Evolutionary conservation across 2,113 vertebrate species (phyloP).

Genomic region (Hucho hucho): DNA sequence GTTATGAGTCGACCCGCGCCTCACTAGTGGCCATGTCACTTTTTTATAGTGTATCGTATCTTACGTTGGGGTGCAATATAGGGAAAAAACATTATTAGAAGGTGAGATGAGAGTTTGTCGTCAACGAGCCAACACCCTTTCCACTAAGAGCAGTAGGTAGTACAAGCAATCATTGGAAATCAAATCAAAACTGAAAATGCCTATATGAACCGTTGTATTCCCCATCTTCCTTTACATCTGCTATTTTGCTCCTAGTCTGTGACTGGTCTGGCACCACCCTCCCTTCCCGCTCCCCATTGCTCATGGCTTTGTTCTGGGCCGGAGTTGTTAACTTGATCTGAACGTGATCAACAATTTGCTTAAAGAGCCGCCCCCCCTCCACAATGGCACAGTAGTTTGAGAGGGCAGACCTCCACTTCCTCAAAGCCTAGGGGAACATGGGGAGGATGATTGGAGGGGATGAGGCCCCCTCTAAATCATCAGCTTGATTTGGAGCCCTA

Average conservation of each 20-base stretch:
- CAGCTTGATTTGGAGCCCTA: slow-evolving; percentile 70
- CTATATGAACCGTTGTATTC: too few relatives aligned
- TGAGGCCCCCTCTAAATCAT: slow-evolving; percentile 71
- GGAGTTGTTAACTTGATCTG: slow-evolving; percentile 60
- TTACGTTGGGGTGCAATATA: too few relatives aligned
- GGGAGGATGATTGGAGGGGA: slow-evolving; percentile 50
- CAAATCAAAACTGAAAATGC: too few relatives aligned
- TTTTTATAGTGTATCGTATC: too few relatives aligned
- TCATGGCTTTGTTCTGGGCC: slow-evolving; percentile 59
- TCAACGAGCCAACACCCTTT: too few relatives aligned
- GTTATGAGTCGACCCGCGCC: neutral
- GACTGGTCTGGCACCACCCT: too few relatives aligned
- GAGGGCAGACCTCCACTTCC: slow-evolving; percentile 64
- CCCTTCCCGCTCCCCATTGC: slow-evolving; percentile 5
- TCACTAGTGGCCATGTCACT: too few relatives aligned
- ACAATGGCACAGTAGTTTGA: slow-evolving; percentile 50
- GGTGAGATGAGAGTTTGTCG: too few relatives aligned
- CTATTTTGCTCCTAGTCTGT: slow-evolving; percentile 1
- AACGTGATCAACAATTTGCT: slow-evolving; percentile 70
- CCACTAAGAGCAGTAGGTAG: too few relatives aligned
- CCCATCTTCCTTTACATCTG: neutral
- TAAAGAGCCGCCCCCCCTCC: slow-evolving; percentile 55
- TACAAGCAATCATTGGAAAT: too few relatives aligned
- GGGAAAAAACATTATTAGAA: too few relatives aligned
- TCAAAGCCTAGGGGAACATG: slow-evolving; percentile 48